Percentiles rank a stretch among this genome's conserved stretches.
Conservation (phyloP, 2,113 vertebrate genomes). For the Protomyctophum bolini region DNA sequence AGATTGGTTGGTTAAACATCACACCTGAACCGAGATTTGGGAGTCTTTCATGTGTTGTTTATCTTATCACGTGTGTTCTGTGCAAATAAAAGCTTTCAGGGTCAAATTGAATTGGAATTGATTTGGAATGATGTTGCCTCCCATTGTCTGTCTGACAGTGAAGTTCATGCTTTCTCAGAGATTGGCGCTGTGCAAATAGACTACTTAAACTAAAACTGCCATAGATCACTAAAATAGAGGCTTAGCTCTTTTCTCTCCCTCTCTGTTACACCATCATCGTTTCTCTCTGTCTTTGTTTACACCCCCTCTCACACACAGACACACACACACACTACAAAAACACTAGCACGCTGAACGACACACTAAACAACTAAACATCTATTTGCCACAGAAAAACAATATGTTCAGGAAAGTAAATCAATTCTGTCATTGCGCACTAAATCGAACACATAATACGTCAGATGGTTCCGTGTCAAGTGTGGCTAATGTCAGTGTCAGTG, state of each 20-base stretch:
- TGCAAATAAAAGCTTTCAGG: constrained; percentile 14
- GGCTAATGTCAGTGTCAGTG: constrained; percentile 18
- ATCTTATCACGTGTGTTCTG: constrained; percentile 9
- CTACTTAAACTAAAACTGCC: constrained; percentile 1
- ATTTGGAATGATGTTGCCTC: background rate
- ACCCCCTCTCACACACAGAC: background rate
- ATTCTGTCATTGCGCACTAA: constrained; percentile 13
- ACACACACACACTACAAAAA: too few species aligned
- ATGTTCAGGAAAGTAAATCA: constrained; percentile 41
- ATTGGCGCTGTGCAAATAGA: background rate
- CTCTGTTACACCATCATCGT: background rate
- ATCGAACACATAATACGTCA: constrained; percentile 40
- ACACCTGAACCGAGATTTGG: background rate
- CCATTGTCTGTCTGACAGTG: background rate
- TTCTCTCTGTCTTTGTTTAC: background rate
- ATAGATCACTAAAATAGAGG: constrained; percentile 6
- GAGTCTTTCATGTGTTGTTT: too few species aligned
- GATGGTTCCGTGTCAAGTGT: constrained; percentile 28
- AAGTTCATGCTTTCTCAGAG: background rate
- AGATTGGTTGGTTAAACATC: constrained; percentile 7
- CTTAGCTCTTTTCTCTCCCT: constrained; percentile 25
- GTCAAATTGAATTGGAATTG: constrained; percentile 3
- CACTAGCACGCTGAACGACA: background rate
- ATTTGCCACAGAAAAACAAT: constrained; percentile 9
- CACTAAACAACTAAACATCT: constrained; percentile 1